phyloP scores from a whole-genome alignment of 2,797 vertebrate species.

The Rhadinocentrus ornatus region DNA sequence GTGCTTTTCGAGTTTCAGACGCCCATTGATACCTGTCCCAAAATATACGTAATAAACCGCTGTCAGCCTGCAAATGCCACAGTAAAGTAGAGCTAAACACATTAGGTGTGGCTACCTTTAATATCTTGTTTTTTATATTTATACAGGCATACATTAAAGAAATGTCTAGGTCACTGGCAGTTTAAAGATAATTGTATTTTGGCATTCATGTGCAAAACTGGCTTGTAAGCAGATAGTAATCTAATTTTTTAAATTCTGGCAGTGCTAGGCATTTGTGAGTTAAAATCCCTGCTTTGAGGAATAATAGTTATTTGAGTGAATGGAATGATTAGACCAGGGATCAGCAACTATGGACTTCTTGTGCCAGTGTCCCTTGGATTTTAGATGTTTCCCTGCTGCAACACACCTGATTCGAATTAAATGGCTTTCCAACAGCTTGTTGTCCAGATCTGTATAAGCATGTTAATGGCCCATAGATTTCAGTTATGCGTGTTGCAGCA shows the following conservation, averaged over 20 bases:
- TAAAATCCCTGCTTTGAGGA: slow-evolving; percentile 6
- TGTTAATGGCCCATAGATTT: no score
- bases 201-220: background rate
- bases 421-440: background rate
- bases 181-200: slow-evolving; percentile 1
- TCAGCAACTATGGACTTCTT: no score
- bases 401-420: background rate
- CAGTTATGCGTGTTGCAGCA: background rate
- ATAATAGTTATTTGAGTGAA: background rate
- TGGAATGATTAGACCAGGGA: background rate
- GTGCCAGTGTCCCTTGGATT: background rate
- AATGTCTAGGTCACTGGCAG: background rate
- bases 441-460: no score
- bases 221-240: background rate
- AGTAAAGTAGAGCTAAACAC: slow-evolving; percentile 16
- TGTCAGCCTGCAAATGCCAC: background rate
- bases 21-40: background rate
- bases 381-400: background rate
- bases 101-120: slow-evolving; percentile 47
- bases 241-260: background rate
- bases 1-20: background rate
- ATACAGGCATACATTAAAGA: slow-evolving; percentile 27
- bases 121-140: slow-evolving; percentile 2
- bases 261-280: slow-evolving; percentile 8
- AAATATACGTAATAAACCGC: background rate